Evolutionary conservation across 2,113 vertebrate genomes (phyloP), one percentile per base, ranked within the genome.

Genomic region (Otolemur garnettii): DNA sequence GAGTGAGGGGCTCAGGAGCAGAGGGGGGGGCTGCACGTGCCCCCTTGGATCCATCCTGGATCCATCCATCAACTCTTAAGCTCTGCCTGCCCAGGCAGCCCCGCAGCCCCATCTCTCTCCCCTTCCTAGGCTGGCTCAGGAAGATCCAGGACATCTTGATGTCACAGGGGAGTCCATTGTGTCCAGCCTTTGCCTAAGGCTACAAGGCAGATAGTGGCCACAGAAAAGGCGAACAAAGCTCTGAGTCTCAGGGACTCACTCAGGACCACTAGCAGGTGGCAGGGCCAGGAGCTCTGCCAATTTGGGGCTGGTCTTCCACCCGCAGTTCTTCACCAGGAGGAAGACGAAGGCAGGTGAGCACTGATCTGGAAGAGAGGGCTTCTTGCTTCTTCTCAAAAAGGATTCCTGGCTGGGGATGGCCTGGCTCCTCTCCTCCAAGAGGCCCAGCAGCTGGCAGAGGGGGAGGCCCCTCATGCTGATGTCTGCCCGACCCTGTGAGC

Each of bases 21-120:
- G 90, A 89, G 95, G 97, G 97, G 12, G n/a, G 35, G 97, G 94
- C 92, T 98, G 97, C 98, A 97, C 68, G 68, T 57, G 94, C 97
- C 96, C 97, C 96, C 96, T 78, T 96, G 98, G 86, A 90, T 95
- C 98, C 95, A 97, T 97, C 85, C 93, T 71, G 79, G 98, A 93
- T 98, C n/a, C n/a, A n/a, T 98, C 98, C 98, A 98, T 98, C 98
- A 98, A 96, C 91, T 15, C 92, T 30, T 13, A 86, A 72, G 92
- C 26, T 81, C 97, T 90, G 98, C 98, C 96, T 96, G 92, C 93
- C 91, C 96, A 95, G 22, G 90, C 89, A 75, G 92, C n/a, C 86
- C 33, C 5, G 14, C 8, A 21, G 12, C 6, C 45, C 62, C 86
- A 55, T 35, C 95, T 95, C 94, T 91, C 95, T 71, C 91, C 97